Evolutionary conservation across 2,797 vertebrate genomes (phyloP).

Genomic region (Rhynchotus rufescens): DNA sequence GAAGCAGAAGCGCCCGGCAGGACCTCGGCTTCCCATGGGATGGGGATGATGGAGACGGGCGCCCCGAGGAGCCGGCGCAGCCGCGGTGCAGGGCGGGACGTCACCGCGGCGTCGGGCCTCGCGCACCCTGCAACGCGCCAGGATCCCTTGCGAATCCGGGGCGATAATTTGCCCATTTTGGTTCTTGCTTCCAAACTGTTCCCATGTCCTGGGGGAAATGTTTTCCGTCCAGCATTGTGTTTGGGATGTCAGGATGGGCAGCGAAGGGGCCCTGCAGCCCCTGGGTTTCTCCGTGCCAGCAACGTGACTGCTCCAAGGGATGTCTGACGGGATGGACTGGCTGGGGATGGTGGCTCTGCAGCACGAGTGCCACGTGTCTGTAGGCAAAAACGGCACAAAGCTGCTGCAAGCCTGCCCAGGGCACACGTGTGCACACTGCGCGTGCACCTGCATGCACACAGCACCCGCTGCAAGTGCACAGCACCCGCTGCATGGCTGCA

Average conservation of each 20-base stretch:
- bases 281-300: fast-evolving
- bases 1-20: not conserved
- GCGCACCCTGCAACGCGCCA: not conserved
- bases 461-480: not conserved
- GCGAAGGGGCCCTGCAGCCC: no score
- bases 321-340: not conserved
- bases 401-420: not conserved
- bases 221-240: no score
- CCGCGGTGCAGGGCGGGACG: no score
- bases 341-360: not conserved
- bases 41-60: no score
- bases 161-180: no score
- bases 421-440: not conserved
- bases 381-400: not conserved
- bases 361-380: not conserved
- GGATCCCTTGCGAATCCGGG: not conserved
- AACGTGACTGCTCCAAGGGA: fast-evolving
- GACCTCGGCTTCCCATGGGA: not conserved
- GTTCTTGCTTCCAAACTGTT: no score
- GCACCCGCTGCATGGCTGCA: not conserved
- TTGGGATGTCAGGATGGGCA: no score
- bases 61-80: not conserved
- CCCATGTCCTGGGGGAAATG: no score
- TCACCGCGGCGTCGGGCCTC: not conserved
- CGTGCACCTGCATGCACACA: no score